Percentiles rank a stretch among this genome's conserved stretches.
phyloP scores from a whole-genome alignment of 1,140 invertebrate species.

The Trichomalopsis sarcophagae region DNA sequence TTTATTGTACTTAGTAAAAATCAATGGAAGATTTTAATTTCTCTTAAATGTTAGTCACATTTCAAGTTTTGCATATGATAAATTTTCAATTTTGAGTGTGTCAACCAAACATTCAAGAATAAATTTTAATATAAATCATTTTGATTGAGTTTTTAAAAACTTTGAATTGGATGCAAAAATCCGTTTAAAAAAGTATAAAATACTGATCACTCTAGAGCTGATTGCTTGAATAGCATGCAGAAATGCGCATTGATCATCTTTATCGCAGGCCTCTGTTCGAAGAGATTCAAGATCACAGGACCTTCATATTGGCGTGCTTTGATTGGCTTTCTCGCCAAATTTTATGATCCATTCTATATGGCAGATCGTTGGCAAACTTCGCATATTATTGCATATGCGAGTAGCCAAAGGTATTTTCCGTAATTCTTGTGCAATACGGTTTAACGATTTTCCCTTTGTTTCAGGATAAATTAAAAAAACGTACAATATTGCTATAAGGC shows the following conservation, averaged over 20 bases:
- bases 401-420: conserved; percentile 63
- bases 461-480: conserved; percentile 77
- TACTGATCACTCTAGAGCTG: conserved; percentile 22
- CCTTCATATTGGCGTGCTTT: conserved; percentile 66
- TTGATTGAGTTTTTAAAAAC: conserved; percentile 1
- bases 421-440: conserved; percentile 75
- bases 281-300: neutral
- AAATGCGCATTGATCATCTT: conserved; percentile 21
- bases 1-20: neutral
- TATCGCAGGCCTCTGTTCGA: conserved; percentile 17
- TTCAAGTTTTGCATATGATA: neutral
- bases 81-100: neutral
- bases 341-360: conserved; percentile 64
- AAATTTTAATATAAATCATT: neutral
- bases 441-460: conserved; percentile 77
- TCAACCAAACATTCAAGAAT: neutral
- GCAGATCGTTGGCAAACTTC: conserved; percentile 64
- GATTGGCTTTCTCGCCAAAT: conserved; percentile 59
- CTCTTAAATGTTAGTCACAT: neutral
- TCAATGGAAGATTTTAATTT: neutral
- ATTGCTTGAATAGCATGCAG: conserved; percentile 14
- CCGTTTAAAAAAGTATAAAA: conserved; percentile 43
- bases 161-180: neutral
- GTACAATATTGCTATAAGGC: conserved; percentile 72
- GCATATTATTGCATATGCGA: conserved; percentile 66